A percentile compares a stretch with the other conserved stretches of the same genome.
Conservation (phyloP, 2,113 vertebrate species). For the Lepus europaeus region DNA sequence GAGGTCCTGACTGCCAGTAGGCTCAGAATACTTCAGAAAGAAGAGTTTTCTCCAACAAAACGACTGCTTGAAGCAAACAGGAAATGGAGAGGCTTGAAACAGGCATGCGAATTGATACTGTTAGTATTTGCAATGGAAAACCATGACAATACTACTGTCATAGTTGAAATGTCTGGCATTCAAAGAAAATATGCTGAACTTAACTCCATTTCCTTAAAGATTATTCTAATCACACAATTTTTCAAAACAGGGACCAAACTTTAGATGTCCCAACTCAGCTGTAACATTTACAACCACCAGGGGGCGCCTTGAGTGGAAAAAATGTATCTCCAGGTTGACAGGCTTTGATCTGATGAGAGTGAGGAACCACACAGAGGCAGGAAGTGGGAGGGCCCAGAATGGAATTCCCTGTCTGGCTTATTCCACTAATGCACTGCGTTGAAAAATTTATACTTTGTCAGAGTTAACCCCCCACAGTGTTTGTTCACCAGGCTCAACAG, state of each 20-base stretch:
- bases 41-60: background rate
- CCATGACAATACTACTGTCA: background rate
- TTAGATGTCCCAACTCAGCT: constrained; percentile 7
- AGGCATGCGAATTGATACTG: background rate
- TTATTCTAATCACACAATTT: background rate
- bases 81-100: background rate
- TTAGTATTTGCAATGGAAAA: background rate
- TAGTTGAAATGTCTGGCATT: background rate
- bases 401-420: background rate
- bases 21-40: background rate
- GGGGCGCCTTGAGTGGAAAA: constrained; percentile 23
- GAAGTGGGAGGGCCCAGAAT: background rate
- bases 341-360: background rate
- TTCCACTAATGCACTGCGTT: background rate
- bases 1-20: background rate
- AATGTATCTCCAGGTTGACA: background rate
- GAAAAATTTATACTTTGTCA: background rate
- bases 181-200: background rate
- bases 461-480: background rate
- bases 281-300: background rate
- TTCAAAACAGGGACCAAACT: background rate
- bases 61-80: background rate
- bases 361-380: background rate
- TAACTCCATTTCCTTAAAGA: background rate
- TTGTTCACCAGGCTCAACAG: background rate